Percentiles rank a stretch among this genome's conserved stretches.
Evolutionary conservation across 2,113 vertebrate species (phyloP).

Genomic region (Cricetomys ansorgei): DNA sequence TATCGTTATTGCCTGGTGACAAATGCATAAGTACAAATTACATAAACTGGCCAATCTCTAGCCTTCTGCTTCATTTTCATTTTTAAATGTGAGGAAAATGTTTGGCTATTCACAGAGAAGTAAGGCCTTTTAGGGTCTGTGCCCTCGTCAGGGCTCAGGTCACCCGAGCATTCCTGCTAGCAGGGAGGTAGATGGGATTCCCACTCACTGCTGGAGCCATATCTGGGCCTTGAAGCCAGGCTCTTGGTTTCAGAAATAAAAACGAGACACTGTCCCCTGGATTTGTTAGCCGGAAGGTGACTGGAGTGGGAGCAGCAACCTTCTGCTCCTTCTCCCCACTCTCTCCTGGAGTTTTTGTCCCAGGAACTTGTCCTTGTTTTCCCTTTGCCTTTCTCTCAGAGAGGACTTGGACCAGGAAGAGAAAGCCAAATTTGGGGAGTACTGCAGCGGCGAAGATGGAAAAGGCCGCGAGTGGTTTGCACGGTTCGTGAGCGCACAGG

Average conservation of each 20-base stretch:
- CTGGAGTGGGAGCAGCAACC: too few species aligned
- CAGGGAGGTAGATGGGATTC: neutral
- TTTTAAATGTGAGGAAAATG: neutral
- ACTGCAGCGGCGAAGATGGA: constrained; percentile 93
- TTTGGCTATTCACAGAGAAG: neutral
- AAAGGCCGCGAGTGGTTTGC: constrained; percentile 98
- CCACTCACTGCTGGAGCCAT: neutral
- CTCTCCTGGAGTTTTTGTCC: neutral
- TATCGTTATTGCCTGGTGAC: neutral
- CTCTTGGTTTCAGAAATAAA: neutral
- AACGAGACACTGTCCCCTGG: neutral
- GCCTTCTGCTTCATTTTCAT: neutral
- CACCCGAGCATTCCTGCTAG: too few species aligned
- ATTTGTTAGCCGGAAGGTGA: too few species aligned
- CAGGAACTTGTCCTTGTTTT: neutral
- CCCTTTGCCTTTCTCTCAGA: constrained; percentile 80
- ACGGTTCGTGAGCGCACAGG: constrained; percentile 93
- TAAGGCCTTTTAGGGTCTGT: too few species aligned
- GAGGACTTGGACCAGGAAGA: constrained; percentile 97
- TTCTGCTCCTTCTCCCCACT: neutral
- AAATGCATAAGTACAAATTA: neutral
- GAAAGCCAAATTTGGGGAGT: constrained; percentile 95
- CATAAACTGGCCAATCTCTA: neutral
- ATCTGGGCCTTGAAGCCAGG: neutral
- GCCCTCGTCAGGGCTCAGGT: neutral